Base-by-base conservation (phyloP, 2,888 invertebrate species). In the Cactoblastis cactorum region DNA sequence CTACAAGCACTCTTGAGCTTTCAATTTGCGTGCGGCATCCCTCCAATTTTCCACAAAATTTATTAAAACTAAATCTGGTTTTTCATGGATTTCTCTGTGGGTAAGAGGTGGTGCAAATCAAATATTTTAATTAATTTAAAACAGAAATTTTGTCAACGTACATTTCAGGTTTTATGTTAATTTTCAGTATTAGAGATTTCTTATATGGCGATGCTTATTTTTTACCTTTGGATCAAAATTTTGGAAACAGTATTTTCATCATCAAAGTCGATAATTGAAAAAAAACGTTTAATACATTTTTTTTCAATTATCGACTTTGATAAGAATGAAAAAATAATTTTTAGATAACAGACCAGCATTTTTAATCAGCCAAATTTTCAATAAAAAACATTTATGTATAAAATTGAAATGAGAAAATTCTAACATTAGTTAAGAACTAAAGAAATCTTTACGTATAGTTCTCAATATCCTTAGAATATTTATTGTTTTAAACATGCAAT, bases 41-140 rank as follows among this genome's bases (percentile, higher is more conserved):
- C 41, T 18, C 17, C 41, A 48, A 19, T 41, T 49, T 49, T 41
- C 39, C 41, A 32, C 15, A 15, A 34, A 33, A 43, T 41, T 33
- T 49, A 49, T 49, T 32, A 49, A 49, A 49, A 41, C 38, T 33
- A 24, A 12, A 38, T 32, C 28, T 19, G n/a, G 34, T 49, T 47
- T 49, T 33, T 32, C 49, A 33, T 43, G 49, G 15, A 49, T 33
- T 34, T 48, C 37, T 24, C 18, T 32, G 15, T 17, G 39, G 28
- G 28, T 19, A 41, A 28, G 24, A 15, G 41, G 34, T 18, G 19
- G 9, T n/a, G 9, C n/a, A 18, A 41, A 22, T 38, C 9, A 48
- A 38, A 15, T 38, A 28, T 48, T 17, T 48, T 34, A 43, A 43
- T 43, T 43, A 15, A 28, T 15, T 43, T 28, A 17, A 14, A 43